These are phyloP conservation scores for Platichthys flesus DNA, from an alignment of 2,113 vertebrate genomes.

Conservation along the genomic window DNA sequence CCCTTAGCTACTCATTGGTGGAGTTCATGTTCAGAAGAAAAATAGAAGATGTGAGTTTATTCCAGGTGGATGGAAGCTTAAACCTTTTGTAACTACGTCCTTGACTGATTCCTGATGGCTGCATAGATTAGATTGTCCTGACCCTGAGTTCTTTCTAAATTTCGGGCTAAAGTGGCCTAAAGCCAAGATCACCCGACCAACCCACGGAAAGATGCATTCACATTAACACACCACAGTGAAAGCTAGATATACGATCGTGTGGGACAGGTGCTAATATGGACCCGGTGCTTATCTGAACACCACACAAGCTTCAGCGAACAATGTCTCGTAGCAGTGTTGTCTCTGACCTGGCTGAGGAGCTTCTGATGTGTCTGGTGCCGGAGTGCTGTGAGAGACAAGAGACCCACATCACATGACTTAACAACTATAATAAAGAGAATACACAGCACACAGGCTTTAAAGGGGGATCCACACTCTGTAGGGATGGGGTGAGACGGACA, in stretches of 20 bases:
- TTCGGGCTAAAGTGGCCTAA: too few relatives aligned
- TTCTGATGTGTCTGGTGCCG: constrained; percentile 15
- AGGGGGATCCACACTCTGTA: background rate
- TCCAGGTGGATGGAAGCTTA: constrained; percentile 24
- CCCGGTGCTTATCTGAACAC: background rate
- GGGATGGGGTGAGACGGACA: too few relatives aligned
- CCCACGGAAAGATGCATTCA: too few relatives aligned
- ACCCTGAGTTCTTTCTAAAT: too few relatives aligned
- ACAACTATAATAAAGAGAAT: background rate
- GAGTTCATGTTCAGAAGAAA: constrained; percentile 5
- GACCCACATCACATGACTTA: background rate
- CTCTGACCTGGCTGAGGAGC: constrained; percentile 59
- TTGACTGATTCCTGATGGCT: too few relatives aligned
- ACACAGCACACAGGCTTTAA: background rate
- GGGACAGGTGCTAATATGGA: background rate
- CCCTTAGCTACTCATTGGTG: constrained; percentile 19
- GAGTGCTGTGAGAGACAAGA: constrained; percentile 43
- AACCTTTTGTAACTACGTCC: constrained; percentile 17
- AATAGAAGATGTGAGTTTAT: constrained; percentile 6
- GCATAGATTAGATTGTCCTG: too few relatives aligned
- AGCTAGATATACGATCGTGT: background rate
- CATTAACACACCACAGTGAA: constrained; percentile 2
- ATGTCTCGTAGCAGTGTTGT: background rate
- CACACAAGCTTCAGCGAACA: too few relatives aligned
- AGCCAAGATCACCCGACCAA: too few relatives aligned